phyloP scores from a whole-genome alignment of 2,113 vertebrate genomes.

The Steatornis caripensis region DNA sequence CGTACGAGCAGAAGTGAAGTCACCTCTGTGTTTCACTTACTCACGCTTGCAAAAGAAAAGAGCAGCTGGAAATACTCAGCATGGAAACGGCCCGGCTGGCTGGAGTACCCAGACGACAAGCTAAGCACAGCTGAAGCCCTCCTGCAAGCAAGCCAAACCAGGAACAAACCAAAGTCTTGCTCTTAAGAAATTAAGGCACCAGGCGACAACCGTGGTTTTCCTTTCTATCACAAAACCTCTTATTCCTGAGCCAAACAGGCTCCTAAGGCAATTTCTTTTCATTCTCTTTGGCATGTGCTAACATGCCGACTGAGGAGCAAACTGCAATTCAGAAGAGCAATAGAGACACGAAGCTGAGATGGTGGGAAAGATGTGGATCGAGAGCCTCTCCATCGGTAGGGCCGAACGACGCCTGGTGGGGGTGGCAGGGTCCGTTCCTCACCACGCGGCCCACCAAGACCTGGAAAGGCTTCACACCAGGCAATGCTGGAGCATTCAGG shows the following conservation, averaged over 20 bases:
- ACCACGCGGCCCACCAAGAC: not conserved
- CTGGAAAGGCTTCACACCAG: not conserved
- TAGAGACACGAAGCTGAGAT: not conserved
- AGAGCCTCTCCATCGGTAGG: not conserved
- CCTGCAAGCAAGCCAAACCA: not conserved
- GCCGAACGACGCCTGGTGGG: fast-evolving
- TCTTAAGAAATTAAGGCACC: not conserved
- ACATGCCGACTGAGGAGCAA: not conserved
- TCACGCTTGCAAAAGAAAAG: not conserved
- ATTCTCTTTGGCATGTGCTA: not conserved
- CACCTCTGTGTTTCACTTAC: not conserved
- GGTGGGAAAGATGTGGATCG: not conserved
- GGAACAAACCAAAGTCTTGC: not conserved
- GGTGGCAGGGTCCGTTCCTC: not conserved
- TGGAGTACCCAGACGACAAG: not conserved
- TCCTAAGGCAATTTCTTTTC: not conserved
- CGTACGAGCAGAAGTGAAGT: not conserved
- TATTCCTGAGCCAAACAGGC: not conserved
- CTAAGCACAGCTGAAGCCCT: not conserved
- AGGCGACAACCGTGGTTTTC: not conserved
- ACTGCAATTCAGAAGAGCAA: not conserved
- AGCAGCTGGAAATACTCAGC: not conserved
- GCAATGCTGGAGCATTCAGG: not conserved
- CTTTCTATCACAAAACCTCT: not conserved
- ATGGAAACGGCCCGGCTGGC: not conserved